These are phyloP conservation scores for Eulithis testata DNA, from an alignment of 2,888 invertebrate genomes.

Conservation along the genomic window DNA sequence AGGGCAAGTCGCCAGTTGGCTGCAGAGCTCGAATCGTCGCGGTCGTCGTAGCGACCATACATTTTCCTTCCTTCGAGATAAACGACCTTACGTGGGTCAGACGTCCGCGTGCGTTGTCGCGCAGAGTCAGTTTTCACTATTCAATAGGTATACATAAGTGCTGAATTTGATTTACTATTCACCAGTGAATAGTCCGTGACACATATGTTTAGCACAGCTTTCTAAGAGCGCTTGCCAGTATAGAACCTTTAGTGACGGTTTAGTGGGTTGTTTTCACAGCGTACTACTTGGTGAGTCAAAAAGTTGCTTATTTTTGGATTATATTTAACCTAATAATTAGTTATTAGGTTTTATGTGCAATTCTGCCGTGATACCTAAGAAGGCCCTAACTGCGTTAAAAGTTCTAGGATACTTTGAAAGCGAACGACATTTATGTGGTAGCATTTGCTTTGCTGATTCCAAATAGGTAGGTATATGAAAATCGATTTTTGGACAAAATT, in stretches of 20 bases:
- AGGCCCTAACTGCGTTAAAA: no score
- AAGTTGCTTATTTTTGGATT: not conserved
- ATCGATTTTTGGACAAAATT: no score
- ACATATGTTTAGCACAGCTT: slow-evolving; percentile 9
- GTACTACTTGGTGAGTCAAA: slow-evolving; percentile 2
- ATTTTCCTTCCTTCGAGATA: slow-evolving; percentile 55
- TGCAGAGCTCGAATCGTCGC: slow-evolving; percentile 63
- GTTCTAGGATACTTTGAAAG: no score
- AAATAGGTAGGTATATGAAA: no score
- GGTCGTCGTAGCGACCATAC: slow-evolving; percentile 49
- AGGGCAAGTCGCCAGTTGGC: slow-evolving; percentile 83
- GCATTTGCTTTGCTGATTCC: no score
- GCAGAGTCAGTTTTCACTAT: slow-evolving; percentile 11
- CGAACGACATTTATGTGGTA: no score
- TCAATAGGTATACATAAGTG: not conserved
- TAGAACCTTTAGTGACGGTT: slow-evolving; percentile 1
- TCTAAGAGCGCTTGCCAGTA: not conserved
- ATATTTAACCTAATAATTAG: not conserved
- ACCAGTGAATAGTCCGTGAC: slow-evolving; percentile 1
- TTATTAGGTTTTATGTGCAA: no score
- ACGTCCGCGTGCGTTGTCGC: slow-evolving; percentile 43
- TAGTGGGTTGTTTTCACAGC: slow-evolving; percentile 5
- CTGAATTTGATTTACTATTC: slow-evolving; percentile 9
- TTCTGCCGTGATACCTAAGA: no score
- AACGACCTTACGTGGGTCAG: slow-evolving; percentile 63